Evolutionary conservation across 2,113 vertebrate genomes (phyloP).

Genomic region (Cheilinus undulatus): DNA sequence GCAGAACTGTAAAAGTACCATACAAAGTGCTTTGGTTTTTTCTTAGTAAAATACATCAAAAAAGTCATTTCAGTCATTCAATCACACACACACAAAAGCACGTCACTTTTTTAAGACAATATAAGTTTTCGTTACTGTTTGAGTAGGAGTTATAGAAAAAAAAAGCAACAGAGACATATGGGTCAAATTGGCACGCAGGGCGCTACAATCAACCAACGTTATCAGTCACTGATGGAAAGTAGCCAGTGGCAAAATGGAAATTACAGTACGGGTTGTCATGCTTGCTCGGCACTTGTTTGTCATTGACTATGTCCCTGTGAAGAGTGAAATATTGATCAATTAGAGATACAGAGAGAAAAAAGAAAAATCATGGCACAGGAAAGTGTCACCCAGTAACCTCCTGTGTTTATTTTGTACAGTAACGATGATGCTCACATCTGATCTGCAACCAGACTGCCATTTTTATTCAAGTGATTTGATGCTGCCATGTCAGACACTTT

Average conservation of each 20-base stretch:
- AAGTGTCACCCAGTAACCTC: conserved; percentile 50
- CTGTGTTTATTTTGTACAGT: conserved; percentile 43
- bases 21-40: conserved; percentile 78
- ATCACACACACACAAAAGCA: conserved; percentile 36
- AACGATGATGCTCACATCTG: conserved; percentile 31
- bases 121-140: conserved; percentile 60
- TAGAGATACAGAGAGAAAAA: conserved; percentile 56
- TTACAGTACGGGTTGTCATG: conserved; percentile 81
- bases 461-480: not conserved
- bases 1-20: conserved; percentile 74
- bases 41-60: conserved; percentile 63
- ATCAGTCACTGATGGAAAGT: conserved; percentile 83
- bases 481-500: conserved; percentile 27
- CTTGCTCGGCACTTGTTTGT: conserved; percentile 85
- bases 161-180: conserved; percentile 43
- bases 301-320: conserved; percentile 78
- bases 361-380: conserved; percentile 62
- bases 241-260: conserved; percentile 85
- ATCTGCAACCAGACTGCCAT: conserved; percentile 14
- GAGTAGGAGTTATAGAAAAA: conserved; percentile 39
- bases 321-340: conserved; percentile 76
- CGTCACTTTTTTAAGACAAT: conserved; percentile 71
- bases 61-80: conserved; percentile 43
- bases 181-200: conserved; percentile 71
- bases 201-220: conserved; percentile 75